These are phyloP conservation scores for Sinelater perroti DNA, from an alignment of 2,888 invertebrate genomes.

Conservation along the genomic window DNA sequence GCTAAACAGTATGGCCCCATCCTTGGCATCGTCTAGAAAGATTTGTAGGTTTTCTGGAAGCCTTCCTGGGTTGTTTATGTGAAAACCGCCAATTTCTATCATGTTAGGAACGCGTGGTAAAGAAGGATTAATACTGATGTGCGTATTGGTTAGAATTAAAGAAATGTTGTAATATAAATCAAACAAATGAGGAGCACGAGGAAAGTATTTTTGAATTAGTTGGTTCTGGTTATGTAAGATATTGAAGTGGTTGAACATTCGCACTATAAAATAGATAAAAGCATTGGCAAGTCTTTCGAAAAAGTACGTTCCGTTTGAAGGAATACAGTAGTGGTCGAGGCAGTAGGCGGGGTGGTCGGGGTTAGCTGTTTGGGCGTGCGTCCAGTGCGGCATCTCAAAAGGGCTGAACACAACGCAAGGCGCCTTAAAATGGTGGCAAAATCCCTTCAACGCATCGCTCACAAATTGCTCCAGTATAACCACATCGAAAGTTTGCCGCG, in stretches of 20 bases:
- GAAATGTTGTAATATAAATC: slow-evolving; percentile 41
- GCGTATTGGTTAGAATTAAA: slow-evolving; percentile 40
- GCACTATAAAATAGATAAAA: slow-evolving; percentile 1
- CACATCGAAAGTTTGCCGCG: slow-evolving; percentile 50
- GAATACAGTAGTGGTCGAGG: slow-evolving; percentile 55
- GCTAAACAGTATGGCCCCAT: slow-evolving; percentile 56
- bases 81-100: slow-evolving; percentile 43
- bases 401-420: slow-evolving; percentile 53
- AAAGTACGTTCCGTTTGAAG: slow-evolving; percentile 24
- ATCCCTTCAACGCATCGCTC: slow-evolving; percentile 59
- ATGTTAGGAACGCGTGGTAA: slow-evolving; percentile 41
- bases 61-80: slow-evolving; percentile 35
- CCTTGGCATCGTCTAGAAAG: slow-evolving; percentile 49
- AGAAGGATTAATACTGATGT: slow-evolving; percentile 33
- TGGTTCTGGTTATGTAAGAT: slow-evolving; percentile 33
- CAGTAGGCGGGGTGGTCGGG: slow-evolving; percentile 61
- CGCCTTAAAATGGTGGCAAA: slow-evolving; percentile 50
- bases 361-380: slow-evolving; percentile 60
- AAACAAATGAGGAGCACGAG: slow-evolving; percentile 33
- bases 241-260: slow-evolving; percentile 19
- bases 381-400: slow-evolving; percentile 55
- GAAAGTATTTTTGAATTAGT: slow-evolving; percentile 38
- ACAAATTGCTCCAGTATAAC: slow-evolving; percentile 59
- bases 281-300: slow-evolving; percentile 29
- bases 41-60: slow-evolving; percentile 47